Percentiles rank a stretch among this genome's conserved stretches.
Evolutionary conservation across 2,888 invertebrate genomes (phyloP).

Genomic region (Drosophila gaucha): DNA sequence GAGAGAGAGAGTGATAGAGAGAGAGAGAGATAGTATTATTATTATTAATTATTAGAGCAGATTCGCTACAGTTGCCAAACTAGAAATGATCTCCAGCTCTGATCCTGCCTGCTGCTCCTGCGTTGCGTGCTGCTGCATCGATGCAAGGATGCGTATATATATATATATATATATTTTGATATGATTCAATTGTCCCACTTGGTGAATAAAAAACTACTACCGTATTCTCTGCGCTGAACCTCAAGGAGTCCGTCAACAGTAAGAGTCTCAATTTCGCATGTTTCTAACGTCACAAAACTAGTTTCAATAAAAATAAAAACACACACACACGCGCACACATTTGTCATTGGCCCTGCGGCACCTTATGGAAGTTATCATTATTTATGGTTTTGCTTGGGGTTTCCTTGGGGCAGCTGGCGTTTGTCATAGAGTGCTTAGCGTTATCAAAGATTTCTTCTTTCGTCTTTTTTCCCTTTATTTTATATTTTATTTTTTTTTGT

Average conservation of each 20-base stretch:
- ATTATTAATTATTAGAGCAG: neutral
- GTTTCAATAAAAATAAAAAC: slow-evolving; percentile 6
- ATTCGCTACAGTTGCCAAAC: slow-evolving; percentile 24
- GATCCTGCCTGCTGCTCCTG: slow-evolving; percentile 35
- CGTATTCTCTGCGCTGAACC: slow-evolving; percentile 85
- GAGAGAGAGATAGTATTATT: slow-evolving; percentile 23
- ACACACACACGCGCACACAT: slow-evolving; percentile 5
- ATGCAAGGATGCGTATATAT: slow-evolving; percentile 31
- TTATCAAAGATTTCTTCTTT: slow-evolving; percentile 36
- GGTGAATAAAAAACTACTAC: slow-evolving; percentile 84
- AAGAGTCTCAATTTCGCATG: slow-evolving; percentile 36
- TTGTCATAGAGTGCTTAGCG: slow-evolving; percentile 48
- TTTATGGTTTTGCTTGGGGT: slow-evolving; percentile 38
- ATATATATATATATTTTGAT: neutral
- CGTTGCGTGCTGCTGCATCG: slow-evolving; percentile 28
- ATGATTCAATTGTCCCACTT: slow-evolving; percentile 31
- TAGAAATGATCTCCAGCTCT: slow-evolving; percentile 27
- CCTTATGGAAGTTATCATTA: slow-evolving; percentile 43
- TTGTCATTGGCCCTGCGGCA: neutral
- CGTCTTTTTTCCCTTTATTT: neutral
- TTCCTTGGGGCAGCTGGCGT: slow-evolving; percentile 37
- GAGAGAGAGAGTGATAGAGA: slow-evolving; percentile 18
- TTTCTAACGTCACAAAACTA: slow-evolving; percentile 27
- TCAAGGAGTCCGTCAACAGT: slow-evolving; percentile 55
- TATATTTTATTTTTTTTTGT: slow-evolving; percentile 15